These are phyloP conservation scores for Tinea pellionella DNA, from an alignment of 2,888 invertebrate species.

Conservation along the genomic window DNA sequence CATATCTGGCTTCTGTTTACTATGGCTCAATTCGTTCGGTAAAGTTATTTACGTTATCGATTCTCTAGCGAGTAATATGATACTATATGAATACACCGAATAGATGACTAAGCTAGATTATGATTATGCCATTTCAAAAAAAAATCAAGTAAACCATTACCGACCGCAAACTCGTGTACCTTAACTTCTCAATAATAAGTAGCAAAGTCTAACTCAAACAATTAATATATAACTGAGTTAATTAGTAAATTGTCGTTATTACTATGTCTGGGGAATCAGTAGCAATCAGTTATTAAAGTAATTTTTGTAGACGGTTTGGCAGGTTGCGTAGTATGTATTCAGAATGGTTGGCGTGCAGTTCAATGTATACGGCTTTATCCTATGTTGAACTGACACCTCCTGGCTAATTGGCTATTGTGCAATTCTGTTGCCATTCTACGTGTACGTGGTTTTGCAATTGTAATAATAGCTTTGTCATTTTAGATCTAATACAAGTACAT, in stretches of 20 bases:
- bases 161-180: too few relatives aligned
- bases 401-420: constrained; percentile 11
- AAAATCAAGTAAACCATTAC: too few relatives aligned
- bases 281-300: neutral
- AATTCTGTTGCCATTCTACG: neutral
- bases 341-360: neutral
- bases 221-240: too few relatives aligned
- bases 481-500: neutral
- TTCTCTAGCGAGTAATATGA: neutral
- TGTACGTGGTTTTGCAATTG: neutral
- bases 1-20: neutral
- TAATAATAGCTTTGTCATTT: neutral
- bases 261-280: too few relatives aligned
- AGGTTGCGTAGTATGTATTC: neutral
- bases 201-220: too few relatives aligned
- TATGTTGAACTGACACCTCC: constrained; percentile 1
- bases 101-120: too few relatives aligned
- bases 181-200: too few relatives aligned
- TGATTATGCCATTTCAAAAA: too few relatives aligned
- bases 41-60: neutral
- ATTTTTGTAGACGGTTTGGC: neutral
- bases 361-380: neutral
- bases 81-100: too few relatives aligned
- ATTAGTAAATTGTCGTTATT: too few relatives aligned
- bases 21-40: neutral